A percentile compares a stretch with the other conserved stretches of the same genome.
These are phyloP conservation scores for Gortyna flavago DNA, from an alignment of 2,888 invertebrate species.

Conservation along the genomic window DNA sequence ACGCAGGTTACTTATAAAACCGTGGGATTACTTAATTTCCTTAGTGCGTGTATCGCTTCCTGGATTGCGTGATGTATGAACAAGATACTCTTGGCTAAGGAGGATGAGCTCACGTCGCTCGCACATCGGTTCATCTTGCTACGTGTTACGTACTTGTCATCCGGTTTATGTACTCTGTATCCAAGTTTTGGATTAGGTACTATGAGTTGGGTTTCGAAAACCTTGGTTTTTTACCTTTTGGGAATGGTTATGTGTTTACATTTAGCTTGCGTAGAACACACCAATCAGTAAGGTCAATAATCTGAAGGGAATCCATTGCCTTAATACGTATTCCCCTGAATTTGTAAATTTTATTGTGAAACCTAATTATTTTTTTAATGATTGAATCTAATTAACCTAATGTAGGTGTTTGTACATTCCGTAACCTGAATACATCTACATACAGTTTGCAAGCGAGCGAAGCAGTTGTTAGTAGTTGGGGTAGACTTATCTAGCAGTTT, in stretches of 20 bases:
- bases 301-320: background rate
- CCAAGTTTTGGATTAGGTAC: slow-evolving; percentile 1
- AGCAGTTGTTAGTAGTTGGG: slow-evolving; percentile 25
- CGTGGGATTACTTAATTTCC: slow-evolving; percentile 61
- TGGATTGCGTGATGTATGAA: slow-evolving; percentile 35
- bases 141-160: slow-evolving; percentile 22
- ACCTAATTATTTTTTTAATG: background rate
- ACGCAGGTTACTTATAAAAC: slow-evolving; percentile 35
- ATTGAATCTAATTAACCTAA: background rate
- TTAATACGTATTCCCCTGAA: background rate
- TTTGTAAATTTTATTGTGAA: too few relatives aligned
- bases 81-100: slow-evolving; percentile 28
- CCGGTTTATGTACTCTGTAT: slow-evolving; percentile 23
- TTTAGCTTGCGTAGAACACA: background rate
- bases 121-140: slow-evolving; percentile 41
- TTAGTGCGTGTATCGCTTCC: slow-evolving; percentile 46
- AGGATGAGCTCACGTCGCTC: slow-evolving; percentile 43
- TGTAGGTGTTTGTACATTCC: background rate
- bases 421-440: slow-evolving; percentile 16
- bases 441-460: slow-evolving; percentile 12
- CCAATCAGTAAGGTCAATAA: background rate
- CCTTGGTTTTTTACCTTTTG: background rate
- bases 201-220: background rate
- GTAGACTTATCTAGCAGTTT: slow-evolving; percentile 45
- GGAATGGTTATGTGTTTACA: background rate